phyloP scores from a whole-genome alignment of 1,140 invertebrate species.

The Cydia strobilella region DNA sequence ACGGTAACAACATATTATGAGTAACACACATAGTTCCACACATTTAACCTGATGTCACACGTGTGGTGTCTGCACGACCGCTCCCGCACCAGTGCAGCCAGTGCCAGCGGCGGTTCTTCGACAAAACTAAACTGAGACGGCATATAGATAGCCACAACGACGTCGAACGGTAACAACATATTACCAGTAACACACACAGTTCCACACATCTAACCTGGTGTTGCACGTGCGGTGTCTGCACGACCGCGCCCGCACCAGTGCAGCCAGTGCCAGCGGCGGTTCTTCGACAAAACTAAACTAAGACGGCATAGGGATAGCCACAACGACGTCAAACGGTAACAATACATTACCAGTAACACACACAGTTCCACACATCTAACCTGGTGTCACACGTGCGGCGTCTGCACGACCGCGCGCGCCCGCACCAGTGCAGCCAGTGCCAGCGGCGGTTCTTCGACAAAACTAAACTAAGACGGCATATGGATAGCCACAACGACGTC shows the following conservation, averaged over 20 bases:
- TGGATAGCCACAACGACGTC: conserved; percentile 56
- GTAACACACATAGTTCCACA: conserved; percentile 39
- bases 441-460: conserved; percentile 48
- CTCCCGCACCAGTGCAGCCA: conserved; percentile 42
- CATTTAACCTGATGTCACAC: conserved; percentile 51
- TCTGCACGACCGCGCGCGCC: conserved; percentile 41
- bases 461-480: conserved; percentile 54
- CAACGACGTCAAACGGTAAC: conserved; percentile 51
- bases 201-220: conserved; percentile 51
- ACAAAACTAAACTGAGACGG: conserved; percentile 51
- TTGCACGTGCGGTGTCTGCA: conserved; percentile 49
- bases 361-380: conserved; percentile 50
- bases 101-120: conserved; percentile 50
- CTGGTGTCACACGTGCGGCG: conserved; percentile 48
- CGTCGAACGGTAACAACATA: conserved; percentile 57
- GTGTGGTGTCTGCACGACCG: conserved; percentile 45
- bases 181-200: too few relatives aligned
- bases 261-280: conserved; percentile 43
- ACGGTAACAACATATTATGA: conserved; percentile 38
- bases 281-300: conserved; percentile 54
- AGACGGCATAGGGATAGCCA: conserved; percentile 59
- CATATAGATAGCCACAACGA: conserved; percentile 59
- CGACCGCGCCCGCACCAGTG: conserved; percentile 45
- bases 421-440: conserved; percentile 47
- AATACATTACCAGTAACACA: too few relatives aligned